Evolutionary conservation across 2,113 vertebrate genomes (phyloP).

Genomic region (Takifugu flavidus): DNA sequence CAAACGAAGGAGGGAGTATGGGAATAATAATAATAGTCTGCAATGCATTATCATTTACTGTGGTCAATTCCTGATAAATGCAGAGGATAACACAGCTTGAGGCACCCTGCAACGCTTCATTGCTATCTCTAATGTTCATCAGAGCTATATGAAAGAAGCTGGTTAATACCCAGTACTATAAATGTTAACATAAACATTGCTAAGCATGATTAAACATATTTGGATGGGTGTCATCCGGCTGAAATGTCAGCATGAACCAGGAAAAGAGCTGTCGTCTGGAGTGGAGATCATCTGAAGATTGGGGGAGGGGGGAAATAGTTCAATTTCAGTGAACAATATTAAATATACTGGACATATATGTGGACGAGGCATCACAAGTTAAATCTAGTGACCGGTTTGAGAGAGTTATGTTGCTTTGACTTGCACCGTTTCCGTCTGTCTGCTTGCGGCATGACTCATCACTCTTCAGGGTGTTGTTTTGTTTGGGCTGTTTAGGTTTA

Average conservation of each 20-base stretch:
- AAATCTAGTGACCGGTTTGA: not conserved
- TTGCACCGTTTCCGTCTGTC: slow-evolving; percentile 18
- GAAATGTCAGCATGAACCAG: slow-evolving; percentile 56
- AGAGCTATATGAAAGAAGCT: slow-evolving; percentile 32
- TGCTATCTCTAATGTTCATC: slow-evolving; percentile 21
- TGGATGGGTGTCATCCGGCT: slow-evolving; percentile 27
- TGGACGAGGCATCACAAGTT: not conserved
- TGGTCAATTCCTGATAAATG: not conserved
- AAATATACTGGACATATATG: slow-evolving; percentile 8
- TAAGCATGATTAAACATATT: slow-evolving; percentile 51
- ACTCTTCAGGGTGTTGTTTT: slow-evolving; percentile 43
- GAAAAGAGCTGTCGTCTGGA: not conserved
- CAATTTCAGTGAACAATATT: not conserved
- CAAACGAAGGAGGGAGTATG: slow-evolving; percentile 1
- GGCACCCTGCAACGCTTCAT: slow-evolving; percentile 1
- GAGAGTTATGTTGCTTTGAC: no score
- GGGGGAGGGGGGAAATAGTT: not conserved
- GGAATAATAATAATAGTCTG: not conserved
- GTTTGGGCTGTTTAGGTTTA: slow-evolving; percentile 39
- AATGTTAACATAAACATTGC: slow-evolving; percentile 46
- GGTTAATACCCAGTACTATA: slow-evolving; percentile 38
- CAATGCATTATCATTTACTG: not conserved
- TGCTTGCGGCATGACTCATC: slow-evolving; percentile 52
- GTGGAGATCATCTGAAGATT: not conserved
- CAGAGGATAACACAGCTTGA: not conserved